Evolutionary conservation across 2,888 invertebrate genomes (phyloP).

Genomic region (Argyresthia goedartella): DNA sequence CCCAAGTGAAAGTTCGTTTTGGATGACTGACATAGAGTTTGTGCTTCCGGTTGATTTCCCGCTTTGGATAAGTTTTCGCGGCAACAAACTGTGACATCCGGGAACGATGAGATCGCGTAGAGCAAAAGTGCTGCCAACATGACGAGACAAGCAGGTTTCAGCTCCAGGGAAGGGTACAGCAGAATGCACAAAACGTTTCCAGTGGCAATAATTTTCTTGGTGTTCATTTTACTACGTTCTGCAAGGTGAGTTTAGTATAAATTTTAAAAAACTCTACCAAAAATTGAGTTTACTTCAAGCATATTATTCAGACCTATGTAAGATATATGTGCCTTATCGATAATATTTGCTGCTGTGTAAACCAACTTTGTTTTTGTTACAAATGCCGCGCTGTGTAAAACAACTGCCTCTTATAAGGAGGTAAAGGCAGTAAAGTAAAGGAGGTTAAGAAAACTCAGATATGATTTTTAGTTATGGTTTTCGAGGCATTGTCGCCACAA

Average conservation of each 20-base stretch:
- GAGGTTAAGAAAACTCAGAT: too few species aligned
- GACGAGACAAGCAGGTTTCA: constrained; percentile 20
- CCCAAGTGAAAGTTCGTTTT: constrained; percentile 1
- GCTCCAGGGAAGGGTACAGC: constrained; percentile 11
- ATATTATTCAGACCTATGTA: too few species aligned
- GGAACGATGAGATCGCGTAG: constrained; percentile 50
- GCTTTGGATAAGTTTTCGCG: constrained; percentile 21
- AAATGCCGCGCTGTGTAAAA: too few species aligned
- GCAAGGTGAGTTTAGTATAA: constrained; percentile 37
- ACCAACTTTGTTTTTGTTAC: too few species aligned
- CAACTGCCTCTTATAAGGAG: too few species aligned
- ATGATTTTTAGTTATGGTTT: too few species aligned
- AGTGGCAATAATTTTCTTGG: constrained; percentile 41
- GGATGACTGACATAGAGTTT: neutral
- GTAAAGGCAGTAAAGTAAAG: too few species aligned
- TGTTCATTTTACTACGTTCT: constrained; percentile 38
- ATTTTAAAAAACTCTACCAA: neutral
- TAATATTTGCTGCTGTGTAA: too few species aligned
- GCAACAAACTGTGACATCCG: constrained; percentile 33
- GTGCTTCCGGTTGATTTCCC: constrained; percentile 5
- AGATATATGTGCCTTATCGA: too few species aligned
- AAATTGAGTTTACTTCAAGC: too few species aligned
- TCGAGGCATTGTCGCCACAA: too few species aligned
- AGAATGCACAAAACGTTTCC: constrained; percentile 53
- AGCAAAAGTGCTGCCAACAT: constrained; percentile 62